Conservation (phyloP, 1,140 invertebrate genomes). For the Gryon sp. region DNA sequence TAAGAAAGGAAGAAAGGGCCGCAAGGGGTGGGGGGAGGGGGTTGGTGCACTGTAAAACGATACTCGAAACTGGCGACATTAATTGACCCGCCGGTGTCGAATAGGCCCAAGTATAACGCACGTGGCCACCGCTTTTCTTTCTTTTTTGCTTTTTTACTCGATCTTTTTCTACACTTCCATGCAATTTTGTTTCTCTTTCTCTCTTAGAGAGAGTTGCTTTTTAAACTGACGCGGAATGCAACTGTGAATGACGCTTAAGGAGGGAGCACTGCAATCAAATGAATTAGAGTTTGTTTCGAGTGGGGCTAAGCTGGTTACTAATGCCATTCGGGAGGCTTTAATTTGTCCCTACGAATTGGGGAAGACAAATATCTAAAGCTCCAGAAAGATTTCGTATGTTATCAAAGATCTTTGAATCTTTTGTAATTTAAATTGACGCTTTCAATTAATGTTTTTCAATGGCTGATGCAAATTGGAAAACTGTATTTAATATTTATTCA, state of each 20-base stretch:
- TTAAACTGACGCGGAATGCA: conserved; percentile 41
- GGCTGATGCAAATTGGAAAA: not conserved
- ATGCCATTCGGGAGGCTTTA: conserved; percentile 2
- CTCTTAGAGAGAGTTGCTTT: conserved; percentile 15
- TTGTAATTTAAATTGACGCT: not conserved
- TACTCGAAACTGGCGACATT: conserved; percentile 61
- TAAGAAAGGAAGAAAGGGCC: conserved; percentile 54
- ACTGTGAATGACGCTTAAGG: conserved; percentile 13
- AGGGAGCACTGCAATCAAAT: conserved; percentile 18
- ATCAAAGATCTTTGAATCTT: not conserved
- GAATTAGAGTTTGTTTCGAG: conserved; percentile 35
- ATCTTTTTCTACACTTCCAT: conserved; percentile 53
- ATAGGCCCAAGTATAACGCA: conserved; percentile 36
- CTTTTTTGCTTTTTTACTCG: no score
- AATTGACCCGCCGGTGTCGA: conserved; percentile 57
- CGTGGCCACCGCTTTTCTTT: conserved; percentile 61
- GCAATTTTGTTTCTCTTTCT: conserved; percentile 33
- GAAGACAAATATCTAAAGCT: not conserved
- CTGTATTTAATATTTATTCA: not conserved
- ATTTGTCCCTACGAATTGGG: conserved; percentile 14
- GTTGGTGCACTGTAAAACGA: conserved; percentile 61
- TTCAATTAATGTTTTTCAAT: not conserved
- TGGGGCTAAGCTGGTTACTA: conserved; percentile 31
- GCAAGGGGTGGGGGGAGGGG: no score
- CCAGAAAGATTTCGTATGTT: not conserved